Percentiles rank a stretch among this genome's conserved stretches.
These are phyloP conservation scores for Dasysyrphus albostriatus DNA, from an alignment of 2,888 invertebrate genomes.

Conservation along the genomic window DNA sequence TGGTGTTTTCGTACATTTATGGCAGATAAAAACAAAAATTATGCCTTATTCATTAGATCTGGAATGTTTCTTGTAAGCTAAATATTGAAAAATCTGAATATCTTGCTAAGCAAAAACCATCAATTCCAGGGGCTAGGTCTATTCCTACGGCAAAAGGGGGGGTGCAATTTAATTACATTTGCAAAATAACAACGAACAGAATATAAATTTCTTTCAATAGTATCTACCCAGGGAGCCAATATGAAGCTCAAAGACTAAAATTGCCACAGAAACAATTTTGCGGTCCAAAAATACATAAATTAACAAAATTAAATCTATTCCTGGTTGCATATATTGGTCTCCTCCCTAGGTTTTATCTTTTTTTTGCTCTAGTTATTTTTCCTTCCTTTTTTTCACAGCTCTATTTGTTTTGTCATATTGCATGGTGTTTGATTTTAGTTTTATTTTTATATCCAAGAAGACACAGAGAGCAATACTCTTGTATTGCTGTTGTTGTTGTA, in stretches of 20 bases:
- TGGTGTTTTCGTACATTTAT: too few relatives aligned
- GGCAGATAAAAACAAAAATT: too few relatives aligned
- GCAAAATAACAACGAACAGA: not conserved
- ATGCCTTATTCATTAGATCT: not conserved
- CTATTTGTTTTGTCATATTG: conserved; percentile 22
- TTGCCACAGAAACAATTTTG: conserved; percentile 15
- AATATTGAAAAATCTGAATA: not conserved
- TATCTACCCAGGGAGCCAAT: not conserved
- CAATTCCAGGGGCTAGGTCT: not conserved
- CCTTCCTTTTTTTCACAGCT: conserved; percentile 1
- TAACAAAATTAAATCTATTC: conserved; percentile 22
- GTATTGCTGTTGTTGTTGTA: not conserved
- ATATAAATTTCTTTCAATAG: not conserved
- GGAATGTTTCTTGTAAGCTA: not conserved
- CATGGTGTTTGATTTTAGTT: conserved; percentile 15
- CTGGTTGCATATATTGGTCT: not conserved
- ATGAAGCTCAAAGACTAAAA: not conserved
- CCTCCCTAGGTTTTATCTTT: not conserved
- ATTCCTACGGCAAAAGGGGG: not conserved
- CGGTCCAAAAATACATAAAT: conserved; percentile 14
- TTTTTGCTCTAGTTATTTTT: conserved; percentile 20
- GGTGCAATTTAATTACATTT: not conserved
- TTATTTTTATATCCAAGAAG: conserved; percentile 9
- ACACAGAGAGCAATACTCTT: not conserved
- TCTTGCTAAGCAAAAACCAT: not conserved